These are phyloP conservation scores for Clistopyga incitator DNA, from an alignment of 2,888 invertebrate genomes.

Conservation along the genomic window DNA sequence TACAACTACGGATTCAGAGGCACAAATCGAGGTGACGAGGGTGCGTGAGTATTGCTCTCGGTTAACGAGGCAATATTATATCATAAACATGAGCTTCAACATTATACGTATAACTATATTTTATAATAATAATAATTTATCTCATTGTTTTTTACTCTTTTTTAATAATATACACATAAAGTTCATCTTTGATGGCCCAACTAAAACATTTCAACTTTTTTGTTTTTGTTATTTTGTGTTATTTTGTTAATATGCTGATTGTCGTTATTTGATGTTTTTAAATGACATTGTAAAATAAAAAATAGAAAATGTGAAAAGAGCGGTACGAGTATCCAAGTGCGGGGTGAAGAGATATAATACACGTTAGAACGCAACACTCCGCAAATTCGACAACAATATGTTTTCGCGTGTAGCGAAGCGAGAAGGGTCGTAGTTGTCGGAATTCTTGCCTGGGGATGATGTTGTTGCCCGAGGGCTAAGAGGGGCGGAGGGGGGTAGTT, in stretches of 20 bases:
- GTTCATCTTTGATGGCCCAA: too few relatives aligned
- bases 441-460: constrained; percentile 66
- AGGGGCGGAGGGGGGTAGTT: constrained; percentile 30
- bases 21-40: constrained; percentile 48
- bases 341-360: constrained; percentile 62
- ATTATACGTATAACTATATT: constrained; percentile 9
- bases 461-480: constrained; percentile 12
- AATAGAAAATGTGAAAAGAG: not conserved
- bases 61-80: constrained; percentile 39
- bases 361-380: constrained; percentile 71
- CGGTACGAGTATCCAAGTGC: constrained; percentile 16
- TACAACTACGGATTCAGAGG: constrained; percentile 27
- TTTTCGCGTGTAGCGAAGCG: constrained; percentile 79
- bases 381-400: constrained; percentile 83
- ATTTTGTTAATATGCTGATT: too few relatives aligned
- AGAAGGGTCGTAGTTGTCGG: constrained; percentile 67
- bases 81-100: constrained; percentile 26
- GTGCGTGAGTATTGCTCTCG: constrained; percentile 37
- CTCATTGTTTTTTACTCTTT: too few relatives aligned
- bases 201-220: too few relatives aligned
- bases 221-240: too few relatives aligned
- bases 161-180: too few relatives aligned
- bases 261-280: too few relatives aligned
- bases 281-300: not conserved
- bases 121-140: too few relatives aligned